Conservation (phyloP, 2,888 invertebrate genomes). For the Leistus spinibarbis region DNA sequence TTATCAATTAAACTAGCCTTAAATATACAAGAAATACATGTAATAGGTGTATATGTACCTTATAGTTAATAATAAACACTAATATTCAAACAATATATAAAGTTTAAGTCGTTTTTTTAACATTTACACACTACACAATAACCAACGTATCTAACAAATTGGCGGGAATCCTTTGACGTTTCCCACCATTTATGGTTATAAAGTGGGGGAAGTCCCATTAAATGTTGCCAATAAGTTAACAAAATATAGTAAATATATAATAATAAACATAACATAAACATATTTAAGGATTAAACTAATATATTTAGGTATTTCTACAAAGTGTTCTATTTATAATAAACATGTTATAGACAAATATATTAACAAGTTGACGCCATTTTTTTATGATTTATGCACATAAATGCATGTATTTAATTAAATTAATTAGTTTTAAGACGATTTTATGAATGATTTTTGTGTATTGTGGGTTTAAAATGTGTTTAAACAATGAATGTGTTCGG, state of each 20-base stretch:
- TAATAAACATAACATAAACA: background rate
- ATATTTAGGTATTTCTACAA: background rate
- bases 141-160: constrained; percentile 20
- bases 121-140: background rate
- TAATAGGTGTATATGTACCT: background rate
- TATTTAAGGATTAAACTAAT: background rate
- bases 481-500: background rate
- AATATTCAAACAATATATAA: background rate
- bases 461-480: background rate
- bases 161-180: constrained; percentile 29
- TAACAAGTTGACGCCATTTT: no score
- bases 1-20: background rate
- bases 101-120: background rate
- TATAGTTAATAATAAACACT: background rate
- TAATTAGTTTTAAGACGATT: background rate
- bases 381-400: no score
- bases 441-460: background rate
- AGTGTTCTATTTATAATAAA: background rate
- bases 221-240: constrained; percentile 2
- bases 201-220: no score
- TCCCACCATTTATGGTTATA: constrained; percentile 10
- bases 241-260: background rate
- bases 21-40: background rate
- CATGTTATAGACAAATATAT: no score
- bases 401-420: no score